These are phyloP conservation scores for Microhierax caerulescens DNA, from an alignment of 2,797 vertebrate genomes.

Conservation along the genomic window DNA sequence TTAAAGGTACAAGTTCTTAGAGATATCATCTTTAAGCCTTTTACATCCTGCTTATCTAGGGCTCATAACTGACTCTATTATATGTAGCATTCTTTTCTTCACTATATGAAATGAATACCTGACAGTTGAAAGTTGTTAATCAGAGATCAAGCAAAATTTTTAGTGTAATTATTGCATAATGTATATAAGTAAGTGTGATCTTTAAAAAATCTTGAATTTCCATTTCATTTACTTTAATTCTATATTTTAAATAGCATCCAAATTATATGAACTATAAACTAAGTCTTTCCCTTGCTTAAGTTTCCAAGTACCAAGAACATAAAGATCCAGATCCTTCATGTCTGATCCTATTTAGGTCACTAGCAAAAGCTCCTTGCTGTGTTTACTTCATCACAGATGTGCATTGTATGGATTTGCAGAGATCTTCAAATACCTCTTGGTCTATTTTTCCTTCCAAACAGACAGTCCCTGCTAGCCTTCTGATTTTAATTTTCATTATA, in stretches of 20 bases:
- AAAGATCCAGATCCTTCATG: background rate
- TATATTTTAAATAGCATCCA: background rate
- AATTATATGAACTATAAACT: background rate
- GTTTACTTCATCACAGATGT: conserved; percentile 32
- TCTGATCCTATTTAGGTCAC: background rate
- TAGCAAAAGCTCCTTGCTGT: background rate
- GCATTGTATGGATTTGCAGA: background rate
- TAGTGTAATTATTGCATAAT: background rate
- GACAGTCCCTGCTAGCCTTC: background rate
- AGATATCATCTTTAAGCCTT: background rate
- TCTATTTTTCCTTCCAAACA: conserved; percentile 23
- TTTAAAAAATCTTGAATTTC: background rate
- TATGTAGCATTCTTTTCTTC: background rate
- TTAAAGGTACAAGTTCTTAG: background rate
- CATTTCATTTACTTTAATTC: background rate
- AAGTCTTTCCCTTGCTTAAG: background rate
- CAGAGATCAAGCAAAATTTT: background rate
- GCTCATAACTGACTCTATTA: background rate
- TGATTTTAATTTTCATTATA: conserved; percentile 45
- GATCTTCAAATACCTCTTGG: conserved; percentile 8
- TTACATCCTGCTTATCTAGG: background rate
- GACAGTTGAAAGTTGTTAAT: background rate
- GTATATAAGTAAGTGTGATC: background rate
- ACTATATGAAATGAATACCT: background rate
- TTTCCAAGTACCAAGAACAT: background rate